Base-by-base conservation (phyloP, 2,113 vertebrate species). In the Oryzias curvinotus region DNA sequence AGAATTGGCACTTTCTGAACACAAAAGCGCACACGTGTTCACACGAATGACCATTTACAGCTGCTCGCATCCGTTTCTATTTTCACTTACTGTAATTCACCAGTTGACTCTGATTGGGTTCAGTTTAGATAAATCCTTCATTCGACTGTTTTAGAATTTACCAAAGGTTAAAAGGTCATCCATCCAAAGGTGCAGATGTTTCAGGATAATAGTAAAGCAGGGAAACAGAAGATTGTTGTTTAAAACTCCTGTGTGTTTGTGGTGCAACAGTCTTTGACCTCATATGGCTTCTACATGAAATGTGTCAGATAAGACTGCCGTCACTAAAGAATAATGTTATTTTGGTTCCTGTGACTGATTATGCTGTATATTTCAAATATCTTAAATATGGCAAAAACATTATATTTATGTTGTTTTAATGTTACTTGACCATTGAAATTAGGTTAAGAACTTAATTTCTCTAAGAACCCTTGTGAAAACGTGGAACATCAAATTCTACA, bases 1-100 rank as follows among this genome's bases (percentile, higher is more conserved):
- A 82, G 78, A 72, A 85, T 86, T 81, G 85, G 41, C 57, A 60
- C 60, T 53, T 21, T 60, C 48, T 53, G 60, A 6, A 74, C 57
- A 70, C 57, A 70, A 26, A 63, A 44, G 36, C 46, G 10, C 54
- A 47, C 51, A 49, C 62, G 5, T 44, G 7, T 52, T 76, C 59
- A 26, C 28, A 72, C 49, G 54, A 44, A 51, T 36, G 62, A 43
- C 68, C 55, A 70, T 42, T 26, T 66, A 59, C 57, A 78, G 69
- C 68, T 60, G 8, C 36, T 36, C 36, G 36, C 36, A 12, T 36
- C 36, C 8, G 2, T 13, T 42, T 56, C 43, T 6, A 48, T 68
- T 74, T 71, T 73, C 64, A 65, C 28, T 61, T 55, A 65, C 63
- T 53, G 59, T 52, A 61, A 58, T 68, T 66, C 67, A 62, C 69